Base-by-base conservation (phyloP, 2,113 vertebrate genomes). In the Vulpes ferrilata region DNA sequence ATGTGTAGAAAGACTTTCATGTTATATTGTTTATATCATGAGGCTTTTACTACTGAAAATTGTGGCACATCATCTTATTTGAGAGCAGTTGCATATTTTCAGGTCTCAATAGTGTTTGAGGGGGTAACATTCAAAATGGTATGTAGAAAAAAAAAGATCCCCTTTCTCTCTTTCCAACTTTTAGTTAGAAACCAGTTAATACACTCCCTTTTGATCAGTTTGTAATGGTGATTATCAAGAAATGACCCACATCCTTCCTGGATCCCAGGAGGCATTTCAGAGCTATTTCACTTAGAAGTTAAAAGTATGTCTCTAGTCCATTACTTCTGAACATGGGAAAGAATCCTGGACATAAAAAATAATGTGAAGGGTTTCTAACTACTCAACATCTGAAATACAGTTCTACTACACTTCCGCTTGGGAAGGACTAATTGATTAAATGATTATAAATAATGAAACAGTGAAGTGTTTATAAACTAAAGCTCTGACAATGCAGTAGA, bases 31-130 rank as follows among this genome's bases (percentile, higher is more conserved):
- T 76, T 51, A 51, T 78, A 48, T 30, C 15, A 30, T 51, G 23
- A 20, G 38, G 48, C 5, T 86, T 92, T 90, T 84, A 73, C 13
- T 82, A 19, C 35, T 89, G 62, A 96, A 91, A 90, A 92, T 90
- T 78, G 7, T 92, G 35, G 17, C 76, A 71, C 38, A 25, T 88
- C 82, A 17, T 65, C 53, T 92, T 73, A 8, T 59, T 73, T 89
- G 53, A 83, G 76, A 95, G 2, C 5, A 30, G 20, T 88, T 83
- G 76, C 6, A 23, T 78, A 57, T 76, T 94, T 57, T 94, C 15
- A 88, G 59, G 5, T 8, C 25, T 85, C 91, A 25, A 55, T 32
- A 92, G 67, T 62, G 3, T 35, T 20, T 32, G 79, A 83, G 25
- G 38, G 38, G 43, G 27, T 67, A 57, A 79, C 62, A 83, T 87